Conservation (phyloP, 2,113 vertebrate genomes). For the Ammodramus savannarum region DNA sequence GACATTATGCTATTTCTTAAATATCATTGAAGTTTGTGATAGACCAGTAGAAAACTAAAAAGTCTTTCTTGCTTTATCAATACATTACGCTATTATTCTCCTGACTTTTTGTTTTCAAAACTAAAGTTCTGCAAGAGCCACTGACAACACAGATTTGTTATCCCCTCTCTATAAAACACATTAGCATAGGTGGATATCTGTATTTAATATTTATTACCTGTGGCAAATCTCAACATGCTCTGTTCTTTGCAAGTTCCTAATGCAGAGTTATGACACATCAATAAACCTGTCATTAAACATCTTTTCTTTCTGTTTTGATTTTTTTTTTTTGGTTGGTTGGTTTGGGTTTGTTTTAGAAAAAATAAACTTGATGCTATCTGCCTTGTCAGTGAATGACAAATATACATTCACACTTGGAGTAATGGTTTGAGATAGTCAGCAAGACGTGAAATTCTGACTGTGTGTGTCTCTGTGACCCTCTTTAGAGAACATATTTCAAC, state of each 20-base stretch:
- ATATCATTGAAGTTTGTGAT: neutral
- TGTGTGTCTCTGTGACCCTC: neutral
- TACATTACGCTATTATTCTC: neutral
- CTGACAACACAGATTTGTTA: neutral
- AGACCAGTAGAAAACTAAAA: neutral
- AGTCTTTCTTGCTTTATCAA: neutral
- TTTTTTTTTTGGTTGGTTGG: neutral
- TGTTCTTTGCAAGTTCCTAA: neutral
- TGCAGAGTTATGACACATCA: neutral
- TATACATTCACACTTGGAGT: neutral
- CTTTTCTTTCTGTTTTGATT: neutral
- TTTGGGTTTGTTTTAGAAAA: neutral
- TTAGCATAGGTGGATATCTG: neutral
- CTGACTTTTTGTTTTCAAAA: neutral
- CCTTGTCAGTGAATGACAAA: neutral
- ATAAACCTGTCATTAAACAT: neutral
- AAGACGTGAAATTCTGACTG: neutral
- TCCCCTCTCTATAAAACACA: neutral
- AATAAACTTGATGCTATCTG: neutral
- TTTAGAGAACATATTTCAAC: conserved; percentile 15
- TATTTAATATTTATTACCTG: neutral
- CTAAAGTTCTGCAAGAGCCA: neutral
- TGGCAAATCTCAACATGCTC: neutral
- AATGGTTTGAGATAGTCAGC: neutral
- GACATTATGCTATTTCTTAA: neutral